Conservation (phyloP, 2,113 vertebrate species). For the Rissa tridactyla region DNA sequence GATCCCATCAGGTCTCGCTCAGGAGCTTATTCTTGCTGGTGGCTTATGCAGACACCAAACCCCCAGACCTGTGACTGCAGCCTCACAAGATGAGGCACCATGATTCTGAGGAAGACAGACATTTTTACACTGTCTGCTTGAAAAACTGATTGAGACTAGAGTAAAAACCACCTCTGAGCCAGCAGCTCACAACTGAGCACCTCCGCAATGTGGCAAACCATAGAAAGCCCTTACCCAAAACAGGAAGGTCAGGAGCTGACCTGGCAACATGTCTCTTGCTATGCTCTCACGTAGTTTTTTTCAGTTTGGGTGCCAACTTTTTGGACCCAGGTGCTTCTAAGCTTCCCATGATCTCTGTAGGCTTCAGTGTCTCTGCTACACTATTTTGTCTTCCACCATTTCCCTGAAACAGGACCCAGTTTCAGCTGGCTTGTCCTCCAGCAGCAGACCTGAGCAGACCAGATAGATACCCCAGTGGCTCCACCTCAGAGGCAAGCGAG, state of each 20-base stretch:
- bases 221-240: background rate
- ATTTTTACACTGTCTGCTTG: background rate
- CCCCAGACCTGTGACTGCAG: background rate
- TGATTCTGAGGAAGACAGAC: background rate
- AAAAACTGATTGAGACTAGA: background rate
- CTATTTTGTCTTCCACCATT: background rate
- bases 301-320: background rate
- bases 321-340: background rate
- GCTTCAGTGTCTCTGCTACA: background rate
- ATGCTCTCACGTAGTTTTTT: fast-evolving
- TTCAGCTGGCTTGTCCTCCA: background rate
- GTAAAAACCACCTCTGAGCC: background rate
- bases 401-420: background rate
- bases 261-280: background rate
- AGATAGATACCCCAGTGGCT: background rate
- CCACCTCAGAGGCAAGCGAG: background rate
- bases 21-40: background rate
- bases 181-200: background rate
- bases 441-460: background rate
- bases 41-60: background rate
- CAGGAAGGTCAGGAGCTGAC: background rate
- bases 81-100: background rate
- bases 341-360: background rate
- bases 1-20: background rate
- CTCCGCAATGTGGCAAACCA: background rate